Evolutionary conservation across 35 echinoderm and acorn worm species (phyloP), one percentile per base, ranked within the genome.

Genomic region (Nesometra sesokonis): DNA sequence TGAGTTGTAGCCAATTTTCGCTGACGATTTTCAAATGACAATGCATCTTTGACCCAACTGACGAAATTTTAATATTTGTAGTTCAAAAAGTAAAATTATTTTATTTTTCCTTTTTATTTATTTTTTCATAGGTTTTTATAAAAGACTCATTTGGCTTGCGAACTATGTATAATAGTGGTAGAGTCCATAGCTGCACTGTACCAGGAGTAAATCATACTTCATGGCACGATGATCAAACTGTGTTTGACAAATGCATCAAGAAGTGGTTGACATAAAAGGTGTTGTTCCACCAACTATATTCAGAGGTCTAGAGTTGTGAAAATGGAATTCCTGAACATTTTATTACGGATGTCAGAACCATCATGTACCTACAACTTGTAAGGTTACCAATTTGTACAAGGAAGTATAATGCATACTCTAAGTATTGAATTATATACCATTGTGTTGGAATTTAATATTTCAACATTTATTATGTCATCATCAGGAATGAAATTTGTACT

Each of bases 101-200:
- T 38, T n/a, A n/a, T n/a, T n/a, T n/a, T n/a, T n/a, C n/a, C 4
- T 43, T 43, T 43, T 43, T 43, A 43, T 43, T 43, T 43, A 15
- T 46, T 35, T 87, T 27, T 77, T 35, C 3, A 46, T 80, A 97
- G 94, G 91, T 97, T n/a, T 97, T 88, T 77, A 38, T 77, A 43
- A 80, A 86, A 47, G 94, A 97, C 35, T 97, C 84, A 46, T 97
- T 97, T 93, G 94, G 94, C 27, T 77, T 97, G 78, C 81, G 84
- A 81, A 97, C 91, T n/a, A 57, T 97, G 37, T 35, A 93, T 13
- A 29, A 89, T 23, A 89, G 84, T 4, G 85, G 85, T 0, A 36
- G 34, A 5, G 47, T 97, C 2, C 84, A 91, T 32, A 88, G 34
- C 5, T 97, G 78, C 78, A 52, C 39, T 17, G 52, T 97, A 8